phyloP scores from a whole-genome alignment of 2,113 vertebrate species.

The Passer domesticus region DNA sequence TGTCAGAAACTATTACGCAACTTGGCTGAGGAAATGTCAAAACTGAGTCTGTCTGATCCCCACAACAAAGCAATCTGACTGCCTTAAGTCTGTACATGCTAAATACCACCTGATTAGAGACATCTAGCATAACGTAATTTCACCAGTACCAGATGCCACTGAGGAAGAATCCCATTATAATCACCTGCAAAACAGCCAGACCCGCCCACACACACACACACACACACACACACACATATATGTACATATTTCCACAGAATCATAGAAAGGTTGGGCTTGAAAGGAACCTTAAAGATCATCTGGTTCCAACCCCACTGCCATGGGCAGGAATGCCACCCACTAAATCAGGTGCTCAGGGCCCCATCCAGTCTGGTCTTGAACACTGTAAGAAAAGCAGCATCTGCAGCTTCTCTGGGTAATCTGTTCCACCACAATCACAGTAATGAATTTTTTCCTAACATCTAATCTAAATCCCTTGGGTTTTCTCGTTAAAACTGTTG shows the following conservation, averaged over 20 bases:
- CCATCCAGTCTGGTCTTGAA: not conserved
- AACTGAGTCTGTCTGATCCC: not conserved
- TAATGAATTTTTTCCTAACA: not conserved
- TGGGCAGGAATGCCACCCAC: not conserved
- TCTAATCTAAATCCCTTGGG: not conserved
- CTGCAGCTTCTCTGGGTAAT: not conserved
- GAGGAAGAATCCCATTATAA: not conserved
- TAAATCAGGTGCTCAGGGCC: not conserved
- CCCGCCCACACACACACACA: too few species aligned
- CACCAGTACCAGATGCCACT: not conserved
- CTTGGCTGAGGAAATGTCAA: not conserved
- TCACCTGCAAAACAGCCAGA: not conserved
- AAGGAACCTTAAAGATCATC: not conserved
- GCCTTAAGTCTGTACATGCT: not conserved
- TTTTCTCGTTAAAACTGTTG: not conserved
- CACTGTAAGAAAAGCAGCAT: not conserved
- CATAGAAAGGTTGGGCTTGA: not conserved
- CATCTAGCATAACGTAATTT: not conserved
- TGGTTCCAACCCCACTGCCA: not conserved
- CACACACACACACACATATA: too few species aligned
- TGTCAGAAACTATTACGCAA: slow-evolving; percentile 4
- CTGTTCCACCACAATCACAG: not conserved
- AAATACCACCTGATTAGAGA: not conserved
- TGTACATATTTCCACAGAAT: not conserved
- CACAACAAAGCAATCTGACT: not conserved